Conservation (phyloP, 2,888 invertebrate genomes). For the Lasioglossum oenotherae region DNA sequence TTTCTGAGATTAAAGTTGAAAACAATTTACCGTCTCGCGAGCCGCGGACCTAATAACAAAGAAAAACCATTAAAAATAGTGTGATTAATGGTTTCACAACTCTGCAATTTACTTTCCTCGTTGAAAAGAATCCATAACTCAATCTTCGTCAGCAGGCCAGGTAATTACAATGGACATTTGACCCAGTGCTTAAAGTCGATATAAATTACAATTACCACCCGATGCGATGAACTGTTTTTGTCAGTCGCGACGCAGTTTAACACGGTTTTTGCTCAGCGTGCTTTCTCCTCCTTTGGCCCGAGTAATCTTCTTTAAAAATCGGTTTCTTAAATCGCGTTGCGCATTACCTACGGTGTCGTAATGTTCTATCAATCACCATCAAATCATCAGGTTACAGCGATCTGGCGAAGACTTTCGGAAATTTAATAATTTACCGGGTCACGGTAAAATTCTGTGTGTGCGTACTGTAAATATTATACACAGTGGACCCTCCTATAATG, state of each 20-base stretch:
- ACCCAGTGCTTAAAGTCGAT: slow-evolving; percentile 40
- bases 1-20: background rate
- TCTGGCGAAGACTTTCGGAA: background rate
- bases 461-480: background rate
- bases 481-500: no score
- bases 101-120: slow-evolving; percentile 13
- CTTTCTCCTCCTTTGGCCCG: slow-evolving; percentile 41
- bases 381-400: background rate
- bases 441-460: background rate
- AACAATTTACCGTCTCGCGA: background rate
- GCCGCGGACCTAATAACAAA: background rate
- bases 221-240: slow-evolving; percentile 47
- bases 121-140: slow-evolving; percentile 16
- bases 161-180: slow-evolving; percentile 39
- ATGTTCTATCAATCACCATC: slow-evolving; percentile 11
- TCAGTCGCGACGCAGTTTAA: slow-evolving; percentile 35
- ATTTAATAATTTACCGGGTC: background rate
- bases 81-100: slow-evolving; percentile 19
- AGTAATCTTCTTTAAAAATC: slow-evolving; percentile 30
- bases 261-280: slow-evolving; percentile 24
- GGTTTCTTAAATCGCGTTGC: slow-evolving; percentile 16
- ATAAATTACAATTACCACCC: slow-evolving; percentile 37
- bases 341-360: slow-evolving; percentile 10
- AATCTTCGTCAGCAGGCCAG: slow-evolving; percentile 33
- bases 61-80: background rate